phyloP scores from a whole-genome alignment of 2,797 vertebrate species.

The Sebastes wilsoni region DNA sequence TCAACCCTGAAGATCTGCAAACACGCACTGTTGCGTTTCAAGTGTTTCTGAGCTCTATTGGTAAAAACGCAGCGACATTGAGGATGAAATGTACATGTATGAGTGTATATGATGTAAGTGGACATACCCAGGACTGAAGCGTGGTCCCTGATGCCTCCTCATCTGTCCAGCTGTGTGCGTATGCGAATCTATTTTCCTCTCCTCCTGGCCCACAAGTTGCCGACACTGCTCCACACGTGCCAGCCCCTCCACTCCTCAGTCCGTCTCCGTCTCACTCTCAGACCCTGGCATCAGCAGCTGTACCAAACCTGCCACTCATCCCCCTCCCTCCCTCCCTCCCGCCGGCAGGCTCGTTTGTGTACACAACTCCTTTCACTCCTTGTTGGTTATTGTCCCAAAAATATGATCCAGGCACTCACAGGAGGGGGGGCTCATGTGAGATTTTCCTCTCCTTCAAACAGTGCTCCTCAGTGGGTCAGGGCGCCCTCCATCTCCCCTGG shows the following conservation, averaged over 20 bases:
- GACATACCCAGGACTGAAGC: constrained; percentile 75
- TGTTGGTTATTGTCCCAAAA: constrained; percentile 37
- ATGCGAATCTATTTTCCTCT: constrained; percentile 42
- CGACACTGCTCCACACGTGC: constrained; percentile 48
- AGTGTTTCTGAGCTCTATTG: constrained; percentile 24
- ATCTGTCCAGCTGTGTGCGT: constrained; percentile 66
- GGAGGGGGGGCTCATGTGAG: constrained; percentile 8
- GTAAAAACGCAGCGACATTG: constrained; percentile 19
- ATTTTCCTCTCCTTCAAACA: constrained; percentile 34
- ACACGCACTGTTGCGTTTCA: constrained; percentile 56
- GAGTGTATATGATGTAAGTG: constrained; percentile 3
- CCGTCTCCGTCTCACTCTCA: constrained; percentile 49
- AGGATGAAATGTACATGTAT: constrained; percentile 15
- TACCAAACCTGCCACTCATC: constrained; percentile 56
- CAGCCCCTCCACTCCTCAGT: constrained; percentile 42
- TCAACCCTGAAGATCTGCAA: constrained; percentile 57
- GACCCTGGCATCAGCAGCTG: constrained; percentile 64
- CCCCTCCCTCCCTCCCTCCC: constrained; percentile 34
- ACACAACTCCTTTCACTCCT: constrained; percentile 60
- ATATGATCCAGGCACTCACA: constrained; percentile 37
- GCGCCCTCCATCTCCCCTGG: constrained; percentile 58
- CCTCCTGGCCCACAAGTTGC: constrained; percentile 66
- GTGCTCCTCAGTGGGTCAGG: constrained; percentile 57
- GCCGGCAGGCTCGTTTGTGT: constrained; percentile 29
- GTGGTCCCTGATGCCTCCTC: constrained; percentile 71